These are phyloP conservation scores for Eulithis prunata DNA, from an alignment of 2,888 invertebrate genomes.

Conservation along the genomic window DNA sequence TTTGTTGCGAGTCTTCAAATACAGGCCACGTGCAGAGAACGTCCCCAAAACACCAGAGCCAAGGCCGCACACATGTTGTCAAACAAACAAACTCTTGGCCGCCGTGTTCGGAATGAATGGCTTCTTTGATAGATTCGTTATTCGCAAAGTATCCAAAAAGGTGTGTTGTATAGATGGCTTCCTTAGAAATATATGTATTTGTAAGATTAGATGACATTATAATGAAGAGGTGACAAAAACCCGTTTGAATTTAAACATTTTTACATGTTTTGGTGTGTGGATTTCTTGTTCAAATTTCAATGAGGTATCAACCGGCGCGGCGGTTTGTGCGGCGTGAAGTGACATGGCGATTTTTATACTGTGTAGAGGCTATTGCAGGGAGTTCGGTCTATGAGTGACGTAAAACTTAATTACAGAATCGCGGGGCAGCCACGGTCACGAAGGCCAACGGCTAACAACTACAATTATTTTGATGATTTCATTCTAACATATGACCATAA, in stretches of 20 bases:
- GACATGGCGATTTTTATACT: constrained; percentile 71
- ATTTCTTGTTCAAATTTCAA: constrained; percentile 10
- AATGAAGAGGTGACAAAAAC: not conserved
- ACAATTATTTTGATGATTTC: constrained; percentile 76
- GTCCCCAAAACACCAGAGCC: constrained; percentile 53
- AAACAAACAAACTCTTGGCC: constrained; percentile 52
- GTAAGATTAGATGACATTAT: constrained; percentile 11
- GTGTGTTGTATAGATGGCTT: constrained; percentile 22
- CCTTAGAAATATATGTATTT: constrained; percentile 18
- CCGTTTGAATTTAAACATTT: not conserved
- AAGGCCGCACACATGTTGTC: constrained; percentile 65
- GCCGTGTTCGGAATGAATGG: constrained; percentile 42
- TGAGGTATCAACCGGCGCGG: constrained; percentile 24
- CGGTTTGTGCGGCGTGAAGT: constrained; percentile 48
- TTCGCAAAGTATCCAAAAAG: constrained; percentile 33
- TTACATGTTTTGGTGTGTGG: not conserved
- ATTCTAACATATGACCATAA: constrained; percentile 65
- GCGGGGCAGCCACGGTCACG: constrained; percentile 70
- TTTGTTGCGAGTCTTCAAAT: constrained; percentile 49
- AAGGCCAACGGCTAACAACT: constrained; percentile 75
- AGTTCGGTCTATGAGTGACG: constrained; percentile 78
- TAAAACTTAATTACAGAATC: constrained; percentile 82
- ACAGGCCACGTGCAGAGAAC: constrained; percentile 61
- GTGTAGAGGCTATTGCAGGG: constrained; percentile 77
- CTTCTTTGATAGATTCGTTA: constrained; percentile 41